Base-by-base conservation (phyloP, 2,797 vertebrate species). In the Tadarida brasiliensis region DNA sequence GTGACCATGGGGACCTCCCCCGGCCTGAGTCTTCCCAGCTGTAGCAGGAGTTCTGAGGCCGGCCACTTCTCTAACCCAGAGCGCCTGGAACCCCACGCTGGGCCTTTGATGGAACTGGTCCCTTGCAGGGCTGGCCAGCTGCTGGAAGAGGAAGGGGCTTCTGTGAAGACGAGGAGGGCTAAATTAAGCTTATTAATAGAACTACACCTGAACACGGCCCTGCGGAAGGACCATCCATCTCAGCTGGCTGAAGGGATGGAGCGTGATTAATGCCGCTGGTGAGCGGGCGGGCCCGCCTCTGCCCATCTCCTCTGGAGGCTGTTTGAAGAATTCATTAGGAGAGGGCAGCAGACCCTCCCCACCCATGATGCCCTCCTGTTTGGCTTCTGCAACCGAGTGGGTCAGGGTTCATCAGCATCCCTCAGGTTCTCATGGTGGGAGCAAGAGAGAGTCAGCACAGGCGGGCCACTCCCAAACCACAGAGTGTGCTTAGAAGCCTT, bases 321-420 rank as follows among this genome's bases (percentile, higher is more conserved):
- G 65, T 73, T 84, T 94, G 76, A 96, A 44, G 85, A 94, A 89
- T 92, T 87, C 82, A 95, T 96, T 81, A 84, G 74, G 54, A 92
- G 54, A 78, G 77, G 68, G 56, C 47, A 70, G 54, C 44, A 7
- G 56, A 11, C 47, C 39, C 1, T 24, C 33, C 47, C 76, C 15
- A 8, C 30, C 26, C 14, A 0, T 30, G 1, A 1, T 7, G 61
- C 39, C n/a, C 28, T 70, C n/a, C 11, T 7, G 6, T 86, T 70
- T 70, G 51, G 39, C 68, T 87, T 94, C 51, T 91, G 86, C 56
- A 24, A 16, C 39, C 28, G 22, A 92, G 65, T 82, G 44, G 68
- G 91, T 92, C 51, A 78, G 59, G 26, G 33, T n/a, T 56, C 7
- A 39, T 56, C 20, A 8, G 91, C n/a, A n/a, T 68, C 47, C 20